A percentile compares a stretch with the other conserved stretches of the same genome.
These are phyloP conservation scores for Schizopygopsis malacanthus DNA, from an alignment of 2,797 vertebrate species.

Conservation along the genomic window DNA sequence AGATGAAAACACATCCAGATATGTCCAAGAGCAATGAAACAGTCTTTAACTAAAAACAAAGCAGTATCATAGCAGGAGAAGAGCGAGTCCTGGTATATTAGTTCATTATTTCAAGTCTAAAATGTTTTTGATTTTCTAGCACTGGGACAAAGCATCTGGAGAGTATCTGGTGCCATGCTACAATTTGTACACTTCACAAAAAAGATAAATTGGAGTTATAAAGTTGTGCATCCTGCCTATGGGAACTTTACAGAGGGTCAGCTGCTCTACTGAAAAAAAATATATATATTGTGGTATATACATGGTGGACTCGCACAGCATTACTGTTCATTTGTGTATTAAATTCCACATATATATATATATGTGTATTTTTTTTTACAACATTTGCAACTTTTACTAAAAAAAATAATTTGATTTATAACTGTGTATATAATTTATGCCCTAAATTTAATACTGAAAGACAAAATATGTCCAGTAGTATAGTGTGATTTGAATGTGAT, in stretches of 20 bases:
- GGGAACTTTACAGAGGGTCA: not conserved
- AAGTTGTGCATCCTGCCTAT: not conserved
- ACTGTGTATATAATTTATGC: too few relatives aligned
- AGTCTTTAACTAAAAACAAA: slow-evolving; percentile 38
- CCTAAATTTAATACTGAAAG: too few relatives aligned
- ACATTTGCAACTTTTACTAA: too few relatives aligned
- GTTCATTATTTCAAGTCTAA: slow-evolving; percentile 24
- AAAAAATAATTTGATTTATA: too few relatives aligned
- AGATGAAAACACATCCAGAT: slow-evolving; percentile 20
- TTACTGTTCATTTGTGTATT: too few relatives aligned
- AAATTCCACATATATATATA: too few relatives aligned
- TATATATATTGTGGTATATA: too few relatives aligned
- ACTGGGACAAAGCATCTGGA: not conserved
- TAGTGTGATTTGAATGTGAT: too few relatives aligned
- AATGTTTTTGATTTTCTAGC: slow-evolving; percentile 22
- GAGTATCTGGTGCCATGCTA: not conserved
- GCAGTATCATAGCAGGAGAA: not conserved
- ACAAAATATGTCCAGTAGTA: too few relatives aligned
- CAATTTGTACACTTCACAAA: slow-evolving; percentile 7
- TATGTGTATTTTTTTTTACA: too few relatives aligned
- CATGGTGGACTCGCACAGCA: too few relatives aligned
- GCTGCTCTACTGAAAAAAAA: not conserved
- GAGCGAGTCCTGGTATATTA: not conserved
- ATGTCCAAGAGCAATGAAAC: slow-evolving; percentile 23
- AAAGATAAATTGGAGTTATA: not conserved